A percentile compares a stretch with the other conserved stretches of the same genome.
Evolutionary conservation across 2,888 invertebrate species (phyloP).

Genomic region (Acanthosepion lycidas): DNA sequence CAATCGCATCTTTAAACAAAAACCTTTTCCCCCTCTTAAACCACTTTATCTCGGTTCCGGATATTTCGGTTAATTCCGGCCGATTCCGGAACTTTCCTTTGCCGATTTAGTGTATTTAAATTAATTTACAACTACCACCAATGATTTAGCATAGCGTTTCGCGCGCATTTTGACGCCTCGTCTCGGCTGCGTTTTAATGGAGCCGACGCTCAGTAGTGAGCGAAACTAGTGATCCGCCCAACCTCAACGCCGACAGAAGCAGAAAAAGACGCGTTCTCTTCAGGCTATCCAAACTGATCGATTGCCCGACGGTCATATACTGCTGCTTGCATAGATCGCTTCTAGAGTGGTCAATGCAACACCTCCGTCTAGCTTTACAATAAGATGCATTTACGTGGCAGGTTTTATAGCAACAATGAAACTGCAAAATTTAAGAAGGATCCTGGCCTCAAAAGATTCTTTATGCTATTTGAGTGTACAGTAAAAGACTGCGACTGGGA

Average conservation of each 20-base stretch:
- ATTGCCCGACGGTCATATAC: not conserved
- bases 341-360: not conserved
- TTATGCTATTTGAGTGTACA: too few species aligned
- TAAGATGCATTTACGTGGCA: not conserved
- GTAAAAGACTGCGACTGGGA: too few species aligned
- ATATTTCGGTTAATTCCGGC: not conserved
- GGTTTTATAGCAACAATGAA: not conserved
- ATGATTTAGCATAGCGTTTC: not conserved
- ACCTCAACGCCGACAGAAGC: not conserved
- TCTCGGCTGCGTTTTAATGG: not conserved
- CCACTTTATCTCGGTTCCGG: too few species aligned
- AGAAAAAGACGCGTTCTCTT: not conserved
- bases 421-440: not conserved
- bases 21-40: too few species aligned
- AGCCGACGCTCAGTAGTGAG: not conserved
- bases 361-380: not conserved
- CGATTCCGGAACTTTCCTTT: not conserved
- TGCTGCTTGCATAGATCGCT: not conserved
- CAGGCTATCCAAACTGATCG: not conserved
- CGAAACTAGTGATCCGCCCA: slow-evolving; percentile 4
- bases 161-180: not conserved
- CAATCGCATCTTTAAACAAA: too few species aligned
- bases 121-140: not conserved
- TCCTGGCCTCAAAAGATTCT: not conserved
- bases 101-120: not conserved